Conservation (phyloP, 2,113 vertebrate genomes). For the Phyllostomus hastatus region DNA sequence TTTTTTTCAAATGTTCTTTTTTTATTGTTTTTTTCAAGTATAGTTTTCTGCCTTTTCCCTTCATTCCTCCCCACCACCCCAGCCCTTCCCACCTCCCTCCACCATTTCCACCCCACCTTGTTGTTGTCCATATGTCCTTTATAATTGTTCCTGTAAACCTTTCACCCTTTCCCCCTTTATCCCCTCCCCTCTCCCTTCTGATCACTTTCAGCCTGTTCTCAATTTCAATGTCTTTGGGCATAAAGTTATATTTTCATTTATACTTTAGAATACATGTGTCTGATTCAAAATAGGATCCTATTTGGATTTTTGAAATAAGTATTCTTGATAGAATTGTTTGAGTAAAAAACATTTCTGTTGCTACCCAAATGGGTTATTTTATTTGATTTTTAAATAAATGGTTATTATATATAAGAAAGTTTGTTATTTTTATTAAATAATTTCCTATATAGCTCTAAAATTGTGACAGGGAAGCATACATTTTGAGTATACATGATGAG, state of each 20-base stretch:
- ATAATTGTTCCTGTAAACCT: too few relatives aligned
- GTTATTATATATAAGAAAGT: background rate
- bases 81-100: too few relatives aligned
- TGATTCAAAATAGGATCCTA: background rate
- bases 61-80: too few relatives aligned
- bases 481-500: background rate
- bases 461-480: background rate
- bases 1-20: too few relatives aligned
- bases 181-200: too few relatives aligned
- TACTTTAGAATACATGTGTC: background rate
- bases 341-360: background rate
- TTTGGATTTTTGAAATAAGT: slow-evolving; percentile 20
- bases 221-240: too few relatives aligned
- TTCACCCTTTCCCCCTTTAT: too few relatives aligned
- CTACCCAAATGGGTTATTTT: slow-evolving; percentile 4
- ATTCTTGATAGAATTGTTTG: background rate
- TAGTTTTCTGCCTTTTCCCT: too few relatives aligned
- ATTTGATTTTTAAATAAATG: slow-evolving; percentile 2
- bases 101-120: too few relatives aligned
- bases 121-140: too few relatives aligned
- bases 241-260: background rate
- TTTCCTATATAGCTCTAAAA: background rate
- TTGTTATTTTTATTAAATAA: background rate
- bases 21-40: too few relatives aligned
- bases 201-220: too few relatives aligned